phyloP scores from a whole-genome alignment of 2,797 vertebrate species.

The Tympanoctomys barrerae region DNA sequence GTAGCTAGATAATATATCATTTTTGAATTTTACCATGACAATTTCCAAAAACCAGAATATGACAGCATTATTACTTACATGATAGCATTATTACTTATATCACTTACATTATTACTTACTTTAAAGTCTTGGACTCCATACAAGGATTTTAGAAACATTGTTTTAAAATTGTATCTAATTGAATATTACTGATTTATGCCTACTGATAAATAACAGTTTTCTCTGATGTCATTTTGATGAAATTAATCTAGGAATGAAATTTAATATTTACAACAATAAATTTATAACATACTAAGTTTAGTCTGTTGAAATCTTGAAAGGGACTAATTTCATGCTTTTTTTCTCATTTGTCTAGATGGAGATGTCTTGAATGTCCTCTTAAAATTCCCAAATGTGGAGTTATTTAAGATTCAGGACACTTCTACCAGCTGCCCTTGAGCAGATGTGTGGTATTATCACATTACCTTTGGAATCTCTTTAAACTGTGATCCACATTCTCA shows the following conservation, averaged over 20 bases:
- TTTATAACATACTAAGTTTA: slow-evolving; percentile 45
- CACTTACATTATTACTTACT: slow-evolving; percentile 11
- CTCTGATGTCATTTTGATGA: slow-evolving; percentile 31
- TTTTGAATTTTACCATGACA: slow-evolving; percentile 42
- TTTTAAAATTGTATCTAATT: slow-evolving; percentile 46
- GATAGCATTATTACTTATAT: not conserved
- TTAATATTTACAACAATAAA: slow-evolving; percentile 61
- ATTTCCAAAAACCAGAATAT: slow-evolving; percentile 55
- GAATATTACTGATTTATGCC: slow-evolving; percentile 53
- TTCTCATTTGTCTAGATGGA: slow-evolving; percentile 34
- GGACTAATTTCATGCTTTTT: not conserved
- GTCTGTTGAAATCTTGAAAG: slow-evolving; percentile 49
- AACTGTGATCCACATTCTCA: slow-evolving; percentile 67
- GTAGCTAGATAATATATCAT: slow-evolving; percentile 30
- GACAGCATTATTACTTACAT: not conserved
- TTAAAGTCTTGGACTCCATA: slow-evolving; percentile 31
- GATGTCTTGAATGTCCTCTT: slow-evolving; percentile 60
- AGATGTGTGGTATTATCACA: slow-evolving; percentile 67
- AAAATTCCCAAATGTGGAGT: slow-evolving; percentile 61
- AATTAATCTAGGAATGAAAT: slow-evolving; percentile 52
- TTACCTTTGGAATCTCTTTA: slow-evolving; percentile 71
- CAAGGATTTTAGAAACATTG: not conserved
- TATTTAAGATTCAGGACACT: slow-evolving; percentile 78
- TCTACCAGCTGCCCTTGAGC: slow-evolving; percentile 64
- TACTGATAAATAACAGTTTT: slow-evolving; percentile 49